Base-by-base conservation (phyloP, 2,797 vertebrate genomes). In the Syngnathus rostellatus region DNA sequence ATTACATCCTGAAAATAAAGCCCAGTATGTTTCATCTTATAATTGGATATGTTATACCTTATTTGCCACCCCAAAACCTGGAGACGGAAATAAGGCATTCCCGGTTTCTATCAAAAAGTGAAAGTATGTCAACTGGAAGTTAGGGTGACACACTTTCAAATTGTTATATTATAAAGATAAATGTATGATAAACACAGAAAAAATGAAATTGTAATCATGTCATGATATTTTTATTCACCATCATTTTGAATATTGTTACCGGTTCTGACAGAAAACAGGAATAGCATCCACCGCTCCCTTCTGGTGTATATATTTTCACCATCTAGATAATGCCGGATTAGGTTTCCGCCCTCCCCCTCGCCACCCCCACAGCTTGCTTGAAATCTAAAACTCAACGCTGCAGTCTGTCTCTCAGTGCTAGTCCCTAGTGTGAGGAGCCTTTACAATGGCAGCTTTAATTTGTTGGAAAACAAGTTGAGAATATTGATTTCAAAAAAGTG, bases 391-490 rank as follows among this genome's bases (percentile, higher is more conserved):
- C 85, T 86, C 83, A 66, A 71, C 67, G 70, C 73, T 68, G 78
- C 81, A 73, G 74, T 73, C 72, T 72, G 72, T 78, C 73, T 85
- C 74, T 79, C 78, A 23, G 71, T 64, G 55, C 64, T 8, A 62
- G 77, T 86, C 85, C 80, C 85, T 37, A 51, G 75, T 80, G 79
- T 86, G 83, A 81, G 72, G 75, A 81, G 76, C 68, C 76, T 74
- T 57, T 72, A 85, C 82, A 88, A 85, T 88, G 87, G 81, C 87
- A 86, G 87, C 84, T 92, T 91, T 92, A 86, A 91, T 91, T 90
- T 90, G 82, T 77, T 85, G 82, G 82, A 89, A 90, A 91, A 91
- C 87, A 91, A 90, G 82, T 86, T 77, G 80, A 87, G 81, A 89
- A 89, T 90, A 91, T 91, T 89, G 89, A 91, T 91, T 90, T 89